Evolutionary conservation across 2,888 invertebrate genomes (phyloP).

Genomic region (Eumerus sabulonum): DNA sequence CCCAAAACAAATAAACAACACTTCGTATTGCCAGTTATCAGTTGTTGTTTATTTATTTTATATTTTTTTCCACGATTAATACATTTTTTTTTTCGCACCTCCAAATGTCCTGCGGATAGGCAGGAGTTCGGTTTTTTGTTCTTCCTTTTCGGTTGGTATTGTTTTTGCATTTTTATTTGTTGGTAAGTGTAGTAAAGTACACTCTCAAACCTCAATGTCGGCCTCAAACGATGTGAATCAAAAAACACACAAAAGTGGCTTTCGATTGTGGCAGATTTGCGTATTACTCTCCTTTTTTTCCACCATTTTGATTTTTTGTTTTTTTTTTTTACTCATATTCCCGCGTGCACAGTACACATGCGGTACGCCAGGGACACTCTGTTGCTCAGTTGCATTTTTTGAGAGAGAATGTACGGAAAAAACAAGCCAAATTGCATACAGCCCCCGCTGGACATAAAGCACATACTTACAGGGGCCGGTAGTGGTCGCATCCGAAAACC

Average conservation of each 20-base stretch:
- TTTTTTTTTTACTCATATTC: slow-evolving; percentile 36
- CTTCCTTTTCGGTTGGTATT: slow-evolving; percentile 27
- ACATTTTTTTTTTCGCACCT: no score
- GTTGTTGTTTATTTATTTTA: no score
- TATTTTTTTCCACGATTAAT: no score
- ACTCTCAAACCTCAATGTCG: slow-evolving; percentile 46
- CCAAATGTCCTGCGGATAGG: no score
- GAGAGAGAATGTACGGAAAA: slow-evolving; percentile 24
- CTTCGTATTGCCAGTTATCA: background rate
- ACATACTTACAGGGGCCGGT: slow-evolving; percentile 22
- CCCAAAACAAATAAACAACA: slow-evolving; percentile 66
- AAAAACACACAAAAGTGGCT: slow-evolving; percentile 72
- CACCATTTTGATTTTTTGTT: slow-evolving; percentile 55
- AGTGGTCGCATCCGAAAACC: slow-evolving; percentile 62
- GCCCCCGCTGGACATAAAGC: slow-evolving; percentile 30
- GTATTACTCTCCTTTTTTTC: slow-evolving; percentile 64
- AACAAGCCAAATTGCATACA: slow-evolving; percentile 34
- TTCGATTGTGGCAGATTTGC: slow-evolving; percentile 73
- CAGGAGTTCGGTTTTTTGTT: slow-evolving; percentile 2
- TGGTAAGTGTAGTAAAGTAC: slow-evolving; percentile 46
- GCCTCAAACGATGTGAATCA: slow-evolving; percentile 66
- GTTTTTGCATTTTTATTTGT: slow-evolving; percentile 32
- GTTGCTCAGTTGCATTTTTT: slow-evolving; percentile 64
- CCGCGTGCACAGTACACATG: slow-evolving; percentile 7
- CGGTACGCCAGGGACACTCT: slow-evolving; percentile 36